These are phyloP conservation scores for Orgyia antiqua DNA, from an alignment of 2,888 invertebrate genomes.

Conservation along the genomic window DNA sequence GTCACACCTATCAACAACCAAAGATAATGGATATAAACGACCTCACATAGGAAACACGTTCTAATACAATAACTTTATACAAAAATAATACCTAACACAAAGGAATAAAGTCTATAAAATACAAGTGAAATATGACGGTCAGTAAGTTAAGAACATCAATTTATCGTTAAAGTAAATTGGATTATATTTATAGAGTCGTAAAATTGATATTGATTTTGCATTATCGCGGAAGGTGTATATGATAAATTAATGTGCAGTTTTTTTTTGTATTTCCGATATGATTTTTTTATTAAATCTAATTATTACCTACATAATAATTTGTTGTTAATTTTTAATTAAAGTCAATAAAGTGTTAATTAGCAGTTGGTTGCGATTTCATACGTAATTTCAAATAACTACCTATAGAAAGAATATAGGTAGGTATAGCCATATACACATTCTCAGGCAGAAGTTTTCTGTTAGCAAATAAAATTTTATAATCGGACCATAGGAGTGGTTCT, in stretches of 20 bases:
- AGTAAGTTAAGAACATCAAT: slow-evolving; percentile 12
- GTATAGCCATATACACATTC: no score
- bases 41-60: slow-evolving; percentile 25
- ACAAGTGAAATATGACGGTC: slow-evolving; percentile 9
- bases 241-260: not conserved
- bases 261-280: not conserved
- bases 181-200: slow-evolving; percentile 15
- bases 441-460: no score
- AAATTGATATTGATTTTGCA: slow-evolving; percentile 18
- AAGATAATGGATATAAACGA: slow-evolving; percentile 40
- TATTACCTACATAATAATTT: no score
- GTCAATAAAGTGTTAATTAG: no score
- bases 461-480: no score
- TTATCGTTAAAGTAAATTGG: slow-evolving; percentile 20
- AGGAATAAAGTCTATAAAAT: not conserved
- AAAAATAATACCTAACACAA: not conserved
- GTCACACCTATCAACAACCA: slow-evolving; percentile 25
- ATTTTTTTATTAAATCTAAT: no score
- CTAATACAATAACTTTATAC: slow-evolving; percentile 5
- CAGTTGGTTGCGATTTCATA: no score
- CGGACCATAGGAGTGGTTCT: no score
- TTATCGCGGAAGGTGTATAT: not conserved
- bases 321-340: no score
- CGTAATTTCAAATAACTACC: no score
- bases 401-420: no score